Base-by-base conservation (phyloP, 2,797 vertebrate species). In the Acanthis flammea region DNA sequence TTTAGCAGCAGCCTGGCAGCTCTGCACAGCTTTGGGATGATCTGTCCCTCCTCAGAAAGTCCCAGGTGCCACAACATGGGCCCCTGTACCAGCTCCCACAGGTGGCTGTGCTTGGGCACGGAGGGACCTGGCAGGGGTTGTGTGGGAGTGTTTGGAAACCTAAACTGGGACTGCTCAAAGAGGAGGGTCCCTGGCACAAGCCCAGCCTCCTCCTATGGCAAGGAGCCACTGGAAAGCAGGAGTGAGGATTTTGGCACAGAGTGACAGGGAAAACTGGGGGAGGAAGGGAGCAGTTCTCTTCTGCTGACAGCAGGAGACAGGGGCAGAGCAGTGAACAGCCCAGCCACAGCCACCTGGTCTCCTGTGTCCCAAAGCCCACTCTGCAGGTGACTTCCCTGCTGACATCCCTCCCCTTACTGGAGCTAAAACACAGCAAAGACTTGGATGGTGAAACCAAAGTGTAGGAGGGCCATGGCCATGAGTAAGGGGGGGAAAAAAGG, bases 331-430 rank as follows among this genome's bases (percentile, higher is more conserved):
- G 6, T 5, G 37, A 48, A 12, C 14, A 44, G 2, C 35, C 28
- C 63, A 39, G 1, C 10, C 47, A 57, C 28, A 61, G 60, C 14
- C 13, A 1, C 0, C 2, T 0, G 61, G n/a, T 9, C 19, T 24
- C 8, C 47, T 25, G 28, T 24, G 16, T 11, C 24, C 63, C 74
- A 25, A 27, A 50, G 10, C n/a, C 45, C 33, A 5, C 17, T 33
- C 39, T 68, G 47, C 35, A 70, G 67, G 13, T 45, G 41, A 51
- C 30, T 60, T 42, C 21, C 14, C 21, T 13, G 13, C 33, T 61
- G 57, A 28, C 35, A 7, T 6, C 47, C 63, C 60, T 87, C 62
- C 62, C 28, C 7, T 82, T n/a, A 21, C 18, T 87, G 41, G 12
- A 78, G 30, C 22, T 90, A 3, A 22, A 30, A 58, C 14, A 12